phyloP scores from a whole-genome alignment of 2,888 invertebrate genomes.

The Incurvaria masculella region DNA sequence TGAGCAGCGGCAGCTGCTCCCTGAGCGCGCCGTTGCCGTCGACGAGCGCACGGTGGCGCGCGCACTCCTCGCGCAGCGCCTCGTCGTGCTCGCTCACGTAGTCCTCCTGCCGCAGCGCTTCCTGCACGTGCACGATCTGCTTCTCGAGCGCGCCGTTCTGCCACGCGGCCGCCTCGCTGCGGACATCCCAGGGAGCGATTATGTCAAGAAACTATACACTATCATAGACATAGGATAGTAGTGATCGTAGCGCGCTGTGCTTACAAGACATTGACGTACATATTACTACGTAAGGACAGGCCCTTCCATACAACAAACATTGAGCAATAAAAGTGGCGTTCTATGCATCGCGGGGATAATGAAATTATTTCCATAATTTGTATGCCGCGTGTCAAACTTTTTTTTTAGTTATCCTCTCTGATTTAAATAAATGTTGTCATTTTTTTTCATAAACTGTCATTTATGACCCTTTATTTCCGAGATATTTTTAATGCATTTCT shows the following conservation, averaged over 20 bases:
- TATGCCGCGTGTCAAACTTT: too few relatives aligned
- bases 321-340: too few relatives aligned
- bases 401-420: too few relatives aligned
- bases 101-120: constrained; percentile 39
- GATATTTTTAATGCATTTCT: not conserved
- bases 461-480: too few relatives aligned
- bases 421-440: too few relatives aligned
- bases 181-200: too few relatives aligned
- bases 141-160: constrained; percentile 48
- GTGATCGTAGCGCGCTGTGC: not conserved
- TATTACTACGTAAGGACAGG: too few relatives aligned
- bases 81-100: constrained; percentile 43
- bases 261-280: too few relatives aligned
- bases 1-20: constrained; percentile 37
- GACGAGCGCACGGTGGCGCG: constrained; percentile 36
- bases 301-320: too few relatives aligned
- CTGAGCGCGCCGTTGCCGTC: constrained; percentile 38
- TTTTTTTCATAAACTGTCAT: not conserved
- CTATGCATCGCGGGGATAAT: too few relatives aligned
- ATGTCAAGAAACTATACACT: not conserved
- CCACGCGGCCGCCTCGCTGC: constrained; percentile 46
- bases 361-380: too few relatives aligned
- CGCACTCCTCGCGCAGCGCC: constrained; percentile 36
- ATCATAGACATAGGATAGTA: not conserved
- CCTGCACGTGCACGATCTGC: constrained; percentile 41